These are phyloP conservation scores for Furcifer pardalis DNA, from an alignment of 2,797 vertebrate genomes.

Conservation along the genomic window DNA sequence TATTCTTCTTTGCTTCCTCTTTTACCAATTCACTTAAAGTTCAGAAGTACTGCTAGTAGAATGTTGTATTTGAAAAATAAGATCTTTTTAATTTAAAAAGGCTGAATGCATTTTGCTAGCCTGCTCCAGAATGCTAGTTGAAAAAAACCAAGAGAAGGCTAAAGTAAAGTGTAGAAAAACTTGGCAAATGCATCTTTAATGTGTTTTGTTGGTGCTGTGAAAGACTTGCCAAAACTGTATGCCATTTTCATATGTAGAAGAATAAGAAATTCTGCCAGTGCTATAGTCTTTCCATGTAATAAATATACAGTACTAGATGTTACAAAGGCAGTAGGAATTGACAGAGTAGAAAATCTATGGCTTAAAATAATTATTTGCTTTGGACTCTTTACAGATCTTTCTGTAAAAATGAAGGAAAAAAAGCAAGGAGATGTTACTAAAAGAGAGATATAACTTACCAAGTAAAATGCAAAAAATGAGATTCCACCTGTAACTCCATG, in stretches of 20 bases:
- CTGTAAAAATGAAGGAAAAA: accelerated
- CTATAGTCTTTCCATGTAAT: neutral
- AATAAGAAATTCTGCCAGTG: neutral
- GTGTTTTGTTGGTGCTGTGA: neutral
- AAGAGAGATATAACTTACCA: constrained; percentile 53
- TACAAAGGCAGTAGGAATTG: neutral
- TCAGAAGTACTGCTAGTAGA: neutral
- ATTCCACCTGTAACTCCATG: constrained; percentile 22
- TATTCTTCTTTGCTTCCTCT: no score
- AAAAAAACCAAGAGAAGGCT: neutral
- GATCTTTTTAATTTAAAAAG: neutral
- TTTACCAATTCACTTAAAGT: neutral
- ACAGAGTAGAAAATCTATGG: neutral
- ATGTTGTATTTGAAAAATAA: neutral
- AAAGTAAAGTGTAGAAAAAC: neutral
- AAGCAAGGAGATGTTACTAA: neutral
- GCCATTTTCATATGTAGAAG: constrained; percentile 3
- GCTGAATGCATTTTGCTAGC: neutral
- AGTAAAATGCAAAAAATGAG: constrained; percentile 33
- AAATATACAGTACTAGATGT: constrained; percentile 2
- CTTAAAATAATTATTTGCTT: neutral
- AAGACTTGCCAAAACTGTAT: constrained; percentile 14
- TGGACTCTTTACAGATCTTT: neutral
- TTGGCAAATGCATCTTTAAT: neutral
- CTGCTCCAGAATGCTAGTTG: neutral